These are phyloP conservation scores for Gandaritis pyraliata DNA, from an alignment of 2,888 invertebrate genomes.

Conservation along the genomic window DNA sequence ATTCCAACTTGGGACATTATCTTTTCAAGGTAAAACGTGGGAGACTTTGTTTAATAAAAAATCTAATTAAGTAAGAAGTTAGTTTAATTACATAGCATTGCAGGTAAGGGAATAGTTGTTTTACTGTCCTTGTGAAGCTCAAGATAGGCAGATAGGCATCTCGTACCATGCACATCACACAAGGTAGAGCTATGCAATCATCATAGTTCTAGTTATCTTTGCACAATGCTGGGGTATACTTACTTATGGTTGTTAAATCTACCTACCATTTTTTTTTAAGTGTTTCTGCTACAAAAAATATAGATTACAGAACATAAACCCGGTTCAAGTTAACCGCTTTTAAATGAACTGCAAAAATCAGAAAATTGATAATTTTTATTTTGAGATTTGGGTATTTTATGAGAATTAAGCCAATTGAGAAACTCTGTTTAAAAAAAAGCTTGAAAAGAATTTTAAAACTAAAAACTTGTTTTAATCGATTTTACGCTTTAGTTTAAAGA, in stretches of 20 bases:
- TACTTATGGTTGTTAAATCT: too few relatives aligned
- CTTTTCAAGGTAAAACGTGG: slow-evolving; percentile 2
- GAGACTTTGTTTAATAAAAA: not conserved
- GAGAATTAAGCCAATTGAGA: too few relatives aligned
- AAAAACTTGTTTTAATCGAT: not conserved
- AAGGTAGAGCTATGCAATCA: not conserved
- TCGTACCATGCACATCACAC: slow-evolving; percentile 1
- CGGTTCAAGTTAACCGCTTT: slow-evolving; percentile 14
- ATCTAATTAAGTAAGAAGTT: not conserved
- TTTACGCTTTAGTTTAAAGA: not conserved
- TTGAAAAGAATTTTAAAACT: not conserved
- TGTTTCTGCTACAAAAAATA: too few relatives aligned
- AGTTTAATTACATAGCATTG: too few relatives aligned
- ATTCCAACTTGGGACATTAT: slow-evolving; percentile 10
- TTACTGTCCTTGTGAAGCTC: not conserved
- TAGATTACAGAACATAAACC: slow-evolving; percentile 25
- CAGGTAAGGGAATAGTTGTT: not conserved
- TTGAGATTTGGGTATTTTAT: too few relatives aligned
- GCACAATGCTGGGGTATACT: too few relatives aligned
- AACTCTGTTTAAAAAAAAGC: too few relatives aligned
- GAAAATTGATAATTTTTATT: not conserved
- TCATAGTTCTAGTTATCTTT: too few relatives aligned
- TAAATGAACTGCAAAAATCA: slow-evolving; percentile 3
- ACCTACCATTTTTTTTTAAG: too few relatives aligned
- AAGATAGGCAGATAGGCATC: not conserved